Evolutionary conservation across 2,888 invertebrate genomes (phyloP), one percentile per base, ranked within the genome.

Genomic region (Loripinus fragilis): DNA sequence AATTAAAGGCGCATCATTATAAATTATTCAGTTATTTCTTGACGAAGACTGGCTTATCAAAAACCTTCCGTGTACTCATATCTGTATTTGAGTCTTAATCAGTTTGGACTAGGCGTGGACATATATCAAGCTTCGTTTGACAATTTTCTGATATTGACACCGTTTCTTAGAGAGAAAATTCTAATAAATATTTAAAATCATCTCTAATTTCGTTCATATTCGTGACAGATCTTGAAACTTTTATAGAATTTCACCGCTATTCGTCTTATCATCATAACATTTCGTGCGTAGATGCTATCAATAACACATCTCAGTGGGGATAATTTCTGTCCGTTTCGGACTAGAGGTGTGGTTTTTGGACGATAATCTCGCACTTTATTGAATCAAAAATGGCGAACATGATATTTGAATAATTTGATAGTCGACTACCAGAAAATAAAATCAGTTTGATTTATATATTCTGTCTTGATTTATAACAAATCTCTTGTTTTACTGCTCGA

Each of bases 101-200:
- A 30, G 25, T 20, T 17, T 2, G 5, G 60, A 60, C 60, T 10
- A 60, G 8, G 30, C 33, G 60, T 33, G 8, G 33, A 33, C 60
- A 17, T 60, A 60, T 33, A 60, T 33, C 33, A 23, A 60, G 60
- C 60, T 28, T 60, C 60, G 10, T 60, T 33, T 60, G 60, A 60
- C 60, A 60, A 60, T 30, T 60, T 60, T 60, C 60, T 60, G 60
- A 60, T 60, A 60, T 60, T 28, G 28, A 33, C 60, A 60, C 60
- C 60, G 20, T 30, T 33, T 23, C 23, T 28, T 33, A 33, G 33
- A 60, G 60, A 33, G 60, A 33, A 75, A 71, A 81, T 45, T 73
- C 67, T 64, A 75, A 83, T 78, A 73, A 75, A 83, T 78, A 80
- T 80, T 80, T 78, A 73, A 77, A 73, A 70, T 71, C 41, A 78